Percentiles rank a stretch among this genome's conserved stretches.
Evolutionary conservation across 2,888 invertebrate genomes (phyloP).

Genomic region (Nomada goodeniana): DNA sequence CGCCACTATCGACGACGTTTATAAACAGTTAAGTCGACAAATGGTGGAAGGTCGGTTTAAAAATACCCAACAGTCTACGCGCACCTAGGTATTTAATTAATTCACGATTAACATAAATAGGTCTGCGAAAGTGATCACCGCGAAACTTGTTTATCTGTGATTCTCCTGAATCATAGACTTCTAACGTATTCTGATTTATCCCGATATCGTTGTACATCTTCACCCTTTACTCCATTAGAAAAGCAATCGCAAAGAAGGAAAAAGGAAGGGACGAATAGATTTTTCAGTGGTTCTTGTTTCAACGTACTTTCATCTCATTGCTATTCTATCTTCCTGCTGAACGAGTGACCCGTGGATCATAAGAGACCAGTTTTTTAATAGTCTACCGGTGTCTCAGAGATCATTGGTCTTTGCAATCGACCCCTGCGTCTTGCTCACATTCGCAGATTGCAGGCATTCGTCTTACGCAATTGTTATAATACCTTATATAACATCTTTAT

Average conservation of each 20-base stretch:
- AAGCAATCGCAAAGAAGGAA: too few relatives aligned
- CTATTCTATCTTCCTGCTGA: constrained; percentile 20
- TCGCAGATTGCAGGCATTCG: background rate
- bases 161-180: too few relatives aligned
- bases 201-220: too few relatives aligned
- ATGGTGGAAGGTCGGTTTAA: constrained; percentile 41
- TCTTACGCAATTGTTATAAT: constrained; percentile 12
- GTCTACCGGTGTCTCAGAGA: constrained; percentile 8
- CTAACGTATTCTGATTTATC: too few relatives aligned
- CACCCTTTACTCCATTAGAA: too few relatives aligned
- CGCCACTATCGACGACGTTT: constrained; percentile 5
- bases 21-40: constrained; percentile 41
- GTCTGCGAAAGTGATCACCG: background rate
- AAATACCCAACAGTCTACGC: constrained; percentile 31
- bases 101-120: constrained; percentile 17
- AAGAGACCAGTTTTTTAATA: constrained; percentile 32
- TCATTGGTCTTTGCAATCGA: constrained; percentile 24
- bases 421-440: background rate
- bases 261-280: too few relatives aligned
- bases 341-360: constrained; percentile 17
- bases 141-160: too few relatives aligned
- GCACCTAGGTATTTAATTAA: constrained; percentile 37
- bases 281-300: background rate
- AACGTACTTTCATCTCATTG: constrained; percentile 18
- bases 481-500: background rate